A percentile compares a stretch with the other conserved stretches of the same genome.
phyloP scores from a whole-genome alignment of 2,888 invertebrate species.

The Geotrupes spiniger region DNA sequence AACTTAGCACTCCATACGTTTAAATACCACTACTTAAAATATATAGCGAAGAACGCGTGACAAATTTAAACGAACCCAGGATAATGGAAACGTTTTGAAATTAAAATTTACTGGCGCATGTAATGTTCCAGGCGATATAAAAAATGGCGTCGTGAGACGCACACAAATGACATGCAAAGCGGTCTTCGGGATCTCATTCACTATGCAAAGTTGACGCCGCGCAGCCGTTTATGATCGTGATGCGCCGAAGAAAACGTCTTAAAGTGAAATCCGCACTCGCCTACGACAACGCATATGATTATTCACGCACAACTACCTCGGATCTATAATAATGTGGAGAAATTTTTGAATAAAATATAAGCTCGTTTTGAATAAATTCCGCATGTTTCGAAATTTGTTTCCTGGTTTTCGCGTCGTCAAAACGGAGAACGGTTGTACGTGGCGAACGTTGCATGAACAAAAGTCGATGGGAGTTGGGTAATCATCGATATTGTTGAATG shows the following conservation, averaged over 20 bases:
- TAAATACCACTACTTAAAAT: too few relatives aligned
- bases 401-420: constrained; percentile 8
- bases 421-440: constrained; percentile 1
- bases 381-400: constrained; percentile 6
- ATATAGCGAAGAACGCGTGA: too few relatives aligned
- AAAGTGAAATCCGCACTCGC: constrained; percentile 20
- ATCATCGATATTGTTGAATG: too few relatives aligned
- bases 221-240: constrained; percentile 11
- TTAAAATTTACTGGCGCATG: too few relatives aligned
- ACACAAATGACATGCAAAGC: not conserved
- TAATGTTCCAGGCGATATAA: too few relatives aligned
- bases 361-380: constrained; percentile 7
- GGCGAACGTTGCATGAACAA: not conserved
- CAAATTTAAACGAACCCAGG: too few relatives aligned
- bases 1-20: too few relatives aligned
- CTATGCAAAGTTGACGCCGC: constrained; percentile 4
- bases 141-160: not conserved
- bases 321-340: constrained; percentile 14
- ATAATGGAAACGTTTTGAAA: too few relatives aligned
- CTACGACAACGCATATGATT: constrained; percentile 20
- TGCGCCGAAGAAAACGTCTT: constrained; percentile 9
- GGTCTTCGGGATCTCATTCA: constrained; percentile 10
- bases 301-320: constrained; percentile 19
- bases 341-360: constrained; percentile 14
- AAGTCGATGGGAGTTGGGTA: not conserved